Evolutionary conservation across 2,888 invertebrate species (phyloP).

Genomic region (Tridacna crocea): DNA sequence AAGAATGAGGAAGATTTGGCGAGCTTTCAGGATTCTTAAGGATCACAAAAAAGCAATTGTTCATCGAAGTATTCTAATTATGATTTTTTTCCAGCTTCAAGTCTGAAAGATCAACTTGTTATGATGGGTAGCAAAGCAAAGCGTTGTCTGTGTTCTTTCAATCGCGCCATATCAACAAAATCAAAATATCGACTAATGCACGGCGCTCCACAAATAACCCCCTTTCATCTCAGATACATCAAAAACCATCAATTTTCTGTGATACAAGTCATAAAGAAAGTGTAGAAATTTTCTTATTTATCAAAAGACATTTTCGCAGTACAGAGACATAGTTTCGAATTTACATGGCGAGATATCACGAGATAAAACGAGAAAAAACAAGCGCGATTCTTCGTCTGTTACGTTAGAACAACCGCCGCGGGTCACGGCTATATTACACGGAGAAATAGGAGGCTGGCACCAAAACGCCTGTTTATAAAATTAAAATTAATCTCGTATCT

Average conservation of each 20-base stretch:
- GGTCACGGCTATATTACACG: conserved; percentile 23
- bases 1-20: background rate
- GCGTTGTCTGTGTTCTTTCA: conserved; percentile 13
- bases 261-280: conserved; percentile 22
- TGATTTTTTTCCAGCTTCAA: conserved; percentile 11
- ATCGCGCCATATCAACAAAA: background rate
- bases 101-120: background rate
- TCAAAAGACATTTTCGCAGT: conserved; percentile 29
- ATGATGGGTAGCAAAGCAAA: conserved; percentile 11
- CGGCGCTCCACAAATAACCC: conserved; percentile 8
- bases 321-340: conserved; percentile 30
- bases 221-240: conserved; percentile 24
- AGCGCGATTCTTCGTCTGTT: conserved; percentile 25
- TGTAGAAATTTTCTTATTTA: conserved; percentile 17
- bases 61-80: conserved; percentile 14
- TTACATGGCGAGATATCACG: conserved; percentile 16
- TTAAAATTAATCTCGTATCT: conserved; percentile 40
- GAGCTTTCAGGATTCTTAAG: background rate
- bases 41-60: background rate
- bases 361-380: conserved; percentile 23
- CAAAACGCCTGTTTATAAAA: conserved; percentile 34
- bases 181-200: conserved; percentile 15
- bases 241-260: conserved; percentile 25
- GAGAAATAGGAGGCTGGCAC: conserved; percentile 30
- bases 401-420: conserved; percentile 29